Conservation (phyloP, 2,888 invertebrate genomes). For the Agrenia bidenticulata region DNA sequence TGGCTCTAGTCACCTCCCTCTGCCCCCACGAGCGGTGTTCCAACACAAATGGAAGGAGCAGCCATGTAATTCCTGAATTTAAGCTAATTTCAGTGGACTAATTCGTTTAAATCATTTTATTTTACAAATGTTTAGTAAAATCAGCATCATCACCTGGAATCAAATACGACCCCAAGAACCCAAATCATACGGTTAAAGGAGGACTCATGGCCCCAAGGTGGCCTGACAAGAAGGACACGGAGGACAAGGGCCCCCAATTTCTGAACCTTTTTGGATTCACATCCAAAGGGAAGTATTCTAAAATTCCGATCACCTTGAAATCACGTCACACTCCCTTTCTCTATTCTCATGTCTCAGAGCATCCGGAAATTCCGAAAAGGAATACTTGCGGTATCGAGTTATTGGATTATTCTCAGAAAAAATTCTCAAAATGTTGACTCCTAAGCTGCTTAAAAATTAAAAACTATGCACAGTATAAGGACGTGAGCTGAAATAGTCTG, state of each 20-base stretch:
- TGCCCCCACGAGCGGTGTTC: slow-evolving; percentile 24
- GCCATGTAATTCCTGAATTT: slow-evolving; percentile 11
- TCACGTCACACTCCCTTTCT: slow-evolving; percentile 34
- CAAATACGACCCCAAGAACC: background rate
- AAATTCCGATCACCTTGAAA: slow-evolving; percentile 34
- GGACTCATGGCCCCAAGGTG: slow-evolving; percentile 30
- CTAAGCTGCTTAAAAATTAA: too few species aligned
- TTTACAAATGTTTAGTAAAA: background rate
- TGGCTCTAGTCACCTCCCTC: background rate
- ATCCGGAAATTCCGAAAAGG: background rate
- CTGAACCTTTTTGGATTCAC: slow-evolving; percentile 26
- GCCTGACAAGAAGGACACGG: slow-evolving; percentile 7
- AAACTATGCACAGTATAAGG: too few species aligned
- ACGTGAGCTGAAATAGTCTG: too few species aligned
- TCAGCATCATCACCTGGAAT: background rate
- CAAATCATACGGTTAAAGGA: slow-evolving; percentile 24
- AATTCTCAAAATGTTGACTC: too few species aligned
- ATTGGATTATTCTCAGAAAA: too few species aligned
- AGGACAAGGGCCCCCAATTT: slow-evolving; percentile 24
- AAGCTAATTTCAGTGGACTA: too few species aligned
- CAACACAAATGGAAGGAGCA: slow-evolving; percentile 24
- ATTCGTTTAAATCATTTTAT: too few species aligned
- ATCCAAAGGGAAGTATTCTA: slow-evolving; percentile 11
- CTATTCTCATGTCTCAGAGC: slow-evolving; percentile 14
- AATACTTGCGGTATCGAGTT: background rate